These are phyloP conservation scores for Pholis gunnellus DNA, from an alignment of 2,113 vertebrate genomes.

Conservation along the genomic window DNA sequence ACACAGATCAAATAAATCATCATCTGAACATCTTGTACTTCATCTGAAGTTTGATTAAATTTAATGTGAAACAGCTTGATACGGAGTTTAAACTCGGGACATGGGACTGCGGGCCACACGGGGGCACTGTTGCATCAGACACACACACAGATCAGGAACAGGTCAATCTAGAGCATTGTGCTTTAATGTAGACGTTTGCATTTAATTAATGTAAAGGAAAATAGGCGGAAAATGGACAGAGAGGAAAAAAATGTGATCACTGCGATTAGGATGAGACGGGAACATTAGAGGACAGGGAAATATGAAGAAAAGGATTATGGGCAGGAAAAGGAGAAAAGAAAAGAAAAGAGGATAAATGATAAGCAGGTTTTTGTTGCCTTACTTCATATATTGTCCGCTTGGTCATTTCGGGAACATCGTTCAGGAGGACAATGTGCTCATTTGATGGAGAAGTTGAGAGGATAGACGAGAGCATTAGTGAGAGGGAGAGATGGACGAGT, in stretches of 20 bases:
- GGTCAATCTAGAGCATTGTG: slow-evolving; percentile 47
- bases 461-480: slow-evolving; percentile 19
- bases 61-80: background rate
- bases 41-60: slow-evolving; percentile 13
- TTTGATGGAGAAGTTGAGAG: slow-evolving; percentile 37
- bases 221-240: background rate
- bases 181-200: slow-evolving; percentile 12
- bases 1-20: slow-evolving; percentile 32
- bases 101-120: slow-evolving; percentile 35
- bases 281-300: background rate
- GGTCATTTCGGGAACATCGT: slow-evolving; percentile 2
- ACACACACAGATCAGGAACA: slow-evolving; percentile 1
- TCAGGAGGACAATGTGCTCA: slow-evolving; percentile 4
- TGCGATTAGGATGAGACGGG: background rate
- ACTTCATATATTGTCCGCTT: background rate
- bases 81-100: background rate
- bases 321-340: background rate
- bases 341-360: slow-evolving; percentile 2
- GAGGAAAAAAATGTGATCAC: background rate
- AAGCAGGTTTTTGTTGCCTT: background rate
- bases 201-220: slow-evolving; percentile 46
- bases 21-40: slow-evolving; percentile 17
- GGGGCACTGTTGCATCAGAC: slow-evolving; percentile 58
- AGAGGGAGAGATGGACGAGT: slow-evolving; percentile 42
- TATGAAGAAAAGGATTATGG: background rate